Percentiles rank a stretch among this genome's conserved stretches.
These are phyloP conservation scores for Gobio occitaniae DNA, from an alignment of 2,797 vertebrate species.

Conservation along the genomic window DNA sequence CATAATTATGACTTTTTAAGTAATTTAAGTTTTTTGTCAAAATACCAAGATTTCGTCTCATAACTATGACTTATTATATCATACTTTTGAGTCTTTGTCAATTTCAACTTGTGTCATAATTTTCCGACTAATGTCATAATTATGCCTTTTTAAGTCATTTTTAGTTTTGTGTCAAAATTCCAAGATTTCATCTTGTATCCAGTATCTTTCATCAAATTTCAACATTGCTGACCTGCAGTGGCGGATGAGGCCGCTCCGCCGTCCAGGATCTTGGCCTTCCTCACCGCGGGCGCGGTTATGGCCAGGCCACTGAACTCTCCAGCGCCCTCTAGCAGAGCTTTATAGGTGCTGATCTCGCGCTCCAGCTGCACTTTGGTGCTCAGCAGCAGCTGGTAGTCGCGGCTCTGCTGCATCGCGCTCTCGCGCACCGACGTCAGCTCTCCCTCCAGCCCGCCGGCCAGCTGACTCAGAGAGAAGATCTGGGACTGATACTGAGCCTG, in stretches of 20 bases:
- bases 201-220: too few species aligned
- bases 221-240: too few species aligned
- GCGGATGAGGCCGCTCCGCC: rapidly evolving
- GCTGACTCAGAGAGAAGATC: slow-evolving; percentile 61
- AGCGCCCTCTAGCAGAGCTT: slow-evolving; percentile 77
- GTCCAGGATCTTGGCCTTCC: not conserved
- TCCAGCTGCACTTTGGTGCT: slow-evolving; percentile 81
- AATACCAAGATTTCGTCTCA: not conserved
- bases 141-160: too few species aligned
- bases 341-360: slow-evolving; percentile 82
- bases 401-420: slow-evolving; percentile 76
- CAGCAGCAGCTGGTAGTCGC: slow-evolving; percentile 79
- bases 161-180: too few species aligned
- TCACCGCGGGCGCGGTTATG: rapidly evolving
- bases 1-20: not conserved
- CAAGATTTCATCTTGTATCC: too few species aligned
- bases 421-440: slow-evolving; percentile 77
- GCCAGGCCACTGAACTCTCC: slow-evolving; percentile 40
- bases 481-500: slow-evolving; percentile 45
- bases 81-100: too few species aligned
- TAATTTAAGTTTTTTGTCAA: not conserved
- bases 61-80: too few species aligned
- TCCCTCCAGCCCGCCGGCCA: slow-evolving; percentile 77
- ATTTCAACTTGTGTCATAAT: too few species aligned
- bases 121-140: too few species aligned